phyloP scores from a whole-genome alignment of 2,888 invertebrate species.

The Platyscelio sp. region DNA sequence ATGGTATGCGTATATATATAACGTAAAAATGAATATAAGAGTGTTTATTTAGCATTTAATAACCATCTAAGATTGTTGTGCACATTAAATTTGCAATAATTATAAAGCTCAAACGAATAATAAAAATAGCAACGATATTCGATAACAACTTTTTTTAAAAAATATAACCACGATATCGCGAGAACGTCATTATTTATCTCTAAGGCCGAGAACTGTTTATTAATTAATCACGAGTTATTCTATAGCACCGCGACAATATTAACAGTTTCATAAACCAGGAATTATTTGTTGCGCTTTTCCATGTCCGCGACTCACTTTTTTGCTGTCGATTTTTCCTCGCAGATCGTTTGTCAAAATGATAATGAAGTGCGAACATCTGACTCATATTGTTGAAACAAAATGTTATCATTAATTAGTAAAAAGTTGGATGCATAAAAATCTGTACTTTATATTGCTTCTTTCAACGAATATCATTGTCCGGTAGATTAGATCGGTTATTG shows the following conservation, averaged over 20 bases:
- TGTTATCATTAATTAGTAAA: slow-evolving; percentile 47
- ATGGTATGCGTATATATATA: too few relatives aligned
- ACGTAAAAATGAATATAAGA: too few relatives aligned
- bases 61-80: too few relatives aligned
- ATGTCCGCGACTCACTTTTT: slow-evolving; percentile 29
- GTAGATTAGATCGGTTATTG: too few relatives aligned
- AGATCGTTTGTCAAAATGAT: slow-evolving; percentile 56
- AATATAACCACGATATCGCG: too few relatives aligned
- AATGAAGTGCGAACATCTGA: slow-evolving; percentile 52
- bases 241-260: slow-evolving; percentile 39
- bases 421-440: slow-evolving; percentile 2
- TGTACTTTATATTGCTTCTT: background rate
- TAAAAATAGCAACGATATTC: too few relatives aligned
- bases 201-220: slow-evolving; percentile 22
- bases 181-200: slow-evolving; percentile 53
- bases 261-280: slow-evolving; percentile 51
- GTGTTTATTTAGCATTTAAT: too few relatives aligned
- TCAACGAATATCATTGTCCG: too few relatives aligned
- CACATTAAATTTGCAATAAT: too few relatives aligned
- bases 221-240: slow-evolving; percentile 42
- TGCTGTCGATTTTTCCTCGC: slow-evolving; percentile 45
- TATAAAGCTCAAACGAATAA: too few relatives aligned
- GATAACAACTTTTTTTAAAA: too few relatives aligned
- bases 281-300: slow-evolving; percentile 51
- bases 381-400: slow-evolving; percentile 36